These are phyloP conservation scores for Phenganax subtilis DNA, from an alignment of 92 coral and sea anemone genomes.

Conservation along the genomic window DNA sequence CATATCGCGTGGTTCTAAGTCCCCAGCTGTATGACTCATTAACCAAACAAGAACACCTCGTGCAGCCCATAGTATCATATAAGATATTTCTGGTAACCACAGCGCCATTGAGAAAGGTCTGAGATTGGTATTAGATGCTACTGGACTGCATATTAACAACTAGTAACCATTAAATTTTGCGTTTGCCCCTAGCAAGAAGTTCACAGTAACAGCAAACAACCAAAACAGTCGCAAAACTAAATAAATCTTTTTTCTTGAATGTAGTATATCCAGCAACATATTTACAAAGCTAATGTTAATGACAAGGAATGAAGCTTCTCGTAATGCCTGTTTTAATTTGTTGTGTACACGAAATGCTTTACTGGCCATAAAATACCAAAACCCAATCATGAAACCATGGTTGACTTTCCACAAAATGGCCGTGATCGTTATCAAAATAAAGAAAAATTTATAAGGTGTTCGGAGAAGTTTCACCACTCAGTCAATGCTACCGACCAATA, in stretches of 20 bases:
- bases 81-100: constrained; percentile 21
- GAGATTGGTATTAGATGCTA: not conserved
- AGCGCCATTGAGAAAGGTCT: constrained; percentile 16
- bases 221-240: constrained; percentile 12
- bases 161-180: constrained; percentile 8
- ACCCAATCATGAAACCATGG: constrained; percentile 4
- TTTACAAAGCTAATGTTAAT: not conserved
- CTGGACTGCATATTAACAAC: constrained; percentile 9
- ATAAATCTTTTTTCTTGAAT: not conserved
- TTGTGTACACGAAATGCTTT: constrained; percentile 13
- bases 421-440: not conserved
- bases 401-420: not conserved
- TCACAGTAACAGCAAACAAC: not conserved
- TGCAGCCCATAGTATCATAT: constrained; percentile 6
- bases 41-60: constrained; percentile 22
- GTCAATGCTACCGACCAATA: not conserved
- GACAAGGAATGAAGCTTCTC: not conserved
- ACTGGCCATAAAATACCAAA: constrained; percentile 16
- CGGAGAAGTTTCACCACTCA: not conserved
- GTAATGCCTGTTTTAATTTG: not conserved
- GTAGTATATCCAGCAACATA: not conserved
- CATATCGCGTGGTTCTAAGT: constrained; percentile 31
- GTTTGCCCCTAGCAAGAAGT: not conserved
- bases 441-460: not conserved
- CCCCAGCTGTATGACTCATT: constrained; percentile 16